Conservation (phyloP, 2,797 vertebrate genomes). For the Schizothorax lantsangensis region DNA sequence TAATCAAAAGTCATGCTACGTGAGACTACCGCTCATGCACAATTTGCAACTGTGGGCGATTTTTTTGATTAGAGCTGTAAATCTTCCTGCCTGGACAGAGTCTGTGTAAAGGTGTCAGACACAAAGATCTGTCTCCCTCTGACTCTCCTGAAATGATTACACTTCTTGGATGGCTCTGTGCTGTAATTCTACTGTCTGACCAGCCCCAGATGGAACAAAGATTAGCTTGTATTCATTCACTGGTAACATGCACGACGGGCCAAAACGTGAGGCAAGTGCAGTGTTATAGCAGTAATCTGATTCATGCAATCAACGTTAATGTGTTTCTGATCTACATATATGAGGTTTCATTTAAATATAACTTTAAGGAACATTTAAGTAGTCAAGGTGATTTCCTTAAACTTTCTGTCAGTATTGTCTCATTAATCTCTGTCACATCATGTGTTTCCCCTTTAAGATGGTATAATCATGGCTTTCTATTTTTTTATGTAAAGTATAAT, state of each 20-base stretch:
- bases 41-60: constrained; percentile 77
- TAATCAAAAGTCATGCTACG: constrained; percentile 67
- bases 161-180: constrained; percentile 30
- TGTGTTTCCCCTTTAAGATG: neutral
- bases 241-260: constrained; percentile 13
- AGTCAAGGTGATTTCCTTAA: neutral
- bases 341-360: neutral
- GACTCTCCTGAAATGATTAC: constrained; percentile 44
- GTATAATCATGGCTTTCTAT: neutral
- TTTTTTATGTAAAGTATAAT: neutral
- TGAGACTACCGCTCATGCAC: constrained; percentile 75
- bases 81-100: constrained; percentile 68
- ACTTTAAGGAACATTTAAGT: neutral
- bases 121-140: constrained; percentile 57
- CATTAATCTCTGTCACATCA: neutral
- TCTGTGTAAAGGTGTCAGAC: constrained; percentile 47
- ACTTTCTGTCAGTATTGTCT: neutral
- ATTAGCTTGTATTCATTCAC: constrained; percentile 20
- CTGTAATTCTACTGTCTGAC: constrained; percentile 34
- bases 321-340: constrained; percentile 1
- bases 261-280: constrained; percentile 6
- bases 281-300: neutral
- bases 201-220: constrained; percentile 75
- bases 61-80: constrained; percentile 82
- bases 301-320: constrained; percentile 7